Evolutionary conservation across 1,140 invertebrate genomes (phyloP).

Genomic region (Sitobion miscanthi): DNA sequence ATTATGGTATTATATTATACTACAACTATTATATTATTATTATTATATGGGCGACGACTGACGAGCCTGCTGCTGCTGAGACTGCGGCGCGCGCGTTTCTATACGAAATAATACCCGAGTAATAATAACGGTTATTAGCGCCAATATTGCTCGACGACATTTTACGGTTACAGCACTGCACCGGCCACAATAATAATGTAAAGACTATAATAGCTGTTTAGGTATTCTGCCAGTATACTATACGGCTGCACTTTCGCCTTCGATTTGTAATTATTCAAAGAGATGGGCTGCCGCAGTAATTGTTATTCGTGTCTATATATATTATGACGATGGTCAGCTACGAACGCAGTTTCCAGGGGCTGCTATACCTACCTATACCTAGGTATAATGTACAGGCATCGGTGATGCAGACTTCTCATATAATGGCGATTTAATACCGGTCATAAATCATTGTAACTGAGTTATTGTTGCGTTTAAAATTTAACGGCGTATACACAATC

Average conservation of each 20-base stretch:
- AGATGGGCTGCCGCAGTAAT: background rate
- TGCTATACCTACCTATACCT: background rate
- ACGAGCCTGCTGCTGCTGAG: background rate
- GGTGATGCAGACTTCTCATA: background rate
- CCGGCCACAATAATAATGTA: background rate
- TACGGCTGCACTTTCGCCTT: slow-evolving; percentile 25
- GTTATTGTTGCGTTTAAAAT: background rate
- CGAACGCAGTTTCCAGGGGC: background rate
- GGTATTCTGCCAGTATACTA: background rate
- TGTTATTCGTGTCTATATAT: background rate
- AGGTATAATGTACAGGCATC: background rate
- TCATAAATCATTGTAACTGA: background rate
- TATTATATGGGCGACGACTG: background rate
- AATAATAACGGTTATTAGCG: slow-evolving; percentile 15
- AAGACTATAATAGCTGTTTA: background rate
- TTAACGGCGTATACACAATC: background rate
- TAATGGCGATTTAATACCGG: background rate
- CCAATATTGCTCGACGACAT: slow-evolving; percentile 28
- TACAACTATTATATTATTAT: background rate
- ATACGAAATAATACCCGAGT: background rate
- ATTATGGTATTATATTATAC: background rate
- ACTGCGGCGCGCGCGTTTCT: background rate
- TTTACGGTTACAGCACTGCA: slow-evolving; percentile 32
- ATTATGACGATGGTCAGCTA: background rate
- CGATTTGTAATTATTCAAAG: background rate